Evolutionary conservation across 2,888 invertebrate species (phyloP), one percentile per base, ranked within the genome.

Genomic region (Apotomis capreana): DNA sequence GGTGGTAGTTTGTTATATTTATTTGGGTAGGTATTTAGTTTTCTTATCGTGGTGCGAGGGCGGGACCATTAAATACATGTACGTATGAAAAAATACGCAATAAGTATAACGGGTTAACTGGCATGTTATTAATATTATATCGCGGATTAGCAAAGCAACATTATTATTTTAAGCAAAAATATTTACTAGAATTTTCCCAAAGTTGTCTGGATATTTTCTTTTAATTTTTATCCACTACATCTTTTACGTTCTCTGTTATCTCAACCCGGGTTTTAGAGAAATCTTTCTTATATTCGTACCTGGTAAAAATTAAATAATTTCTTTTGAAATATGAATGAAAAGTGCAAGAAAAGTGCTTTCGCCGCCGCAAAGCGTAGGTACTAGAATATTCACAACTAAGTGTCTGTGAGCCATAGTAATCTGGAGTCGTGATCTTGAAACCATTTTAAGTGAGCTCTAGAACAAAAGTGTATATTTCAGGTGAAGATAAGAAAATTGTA

Each of bases 361-460:
- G 46, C 57, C 64, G 54, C 55, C 65, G 46, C 65, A 46, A 46
- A 65, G 46, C 46, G 54, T 26, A 26, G 26, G 26, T 57, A 65
- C 46, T 65, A 65, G 44, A 65, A 65, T 65, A 65, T 65, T 65
- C 55, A 65, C 65, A 46, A 57, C 65, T 65, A 65, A 65, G 55
- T 65, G 65, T 46, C 36, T 40, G 55, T 44, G 65, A 65, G 57
- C 65, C 55, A 64, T 57, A 15, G 57, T 65, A 57, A 65, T 65
- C 65, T 65, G 44, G 5, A 46, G 46, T 44, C 55, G 15, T 65
- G 55, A 65, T 65, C 65, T 57, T 57, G 44, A 55, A 57, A 65
- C 65, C 65, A 46, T 65, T 65, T 65, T 46, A 65, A 65, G 65
- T 57, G 46, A 65, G 55, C 44, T 64, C 63, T 15, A 15, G 36